Base-by-base conservation (phyloP, 2,888 invertebrate genomes). In the Hyalella azteca region DNA sequence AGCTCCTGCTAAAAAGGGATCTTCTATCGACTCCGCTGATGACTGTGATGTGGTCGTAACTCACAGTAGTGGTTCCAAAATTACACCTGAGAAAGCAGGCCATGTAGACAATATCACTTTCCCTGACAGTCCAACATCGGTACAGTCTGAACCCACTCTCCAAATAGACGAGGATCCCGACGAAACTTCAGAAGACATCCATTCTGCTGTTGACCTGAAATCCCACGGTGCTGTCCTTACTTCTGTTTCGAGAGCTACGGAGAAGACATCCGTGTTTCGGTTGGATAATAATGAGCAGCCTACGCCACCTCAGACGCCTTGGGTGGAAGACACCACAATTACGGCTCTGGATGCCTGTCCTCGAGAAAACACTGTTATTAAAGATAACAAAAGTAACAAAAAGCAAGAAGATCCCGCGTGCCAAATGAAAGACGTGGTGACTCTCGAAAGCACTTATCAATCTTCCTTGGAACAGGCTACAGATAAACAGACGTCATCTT, bases 111-210 rank as follows among this genome's bases (percentile, higher is more conserved):
- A n/a, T n/a, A 39, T 79, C 15, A 36, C 66, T 15, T 79, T 79
- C 45, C 81, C 84, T 54, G 82, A 81, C 41, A 84, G 84, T 77
- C 84, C 84, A 45, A 79, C 79, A 40, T 84, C 84, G 19, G 80
- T 82, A n/a, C 84, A 84, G 75, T 84, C 84, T 29, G 84, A 84
- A 26, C 84, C 84, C 19, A 81, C 77, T 41, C 78, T 84, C 3
- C 84, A 84, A 73, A 84, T 84, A 73, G 84, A 84, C 66, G 84
- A 84, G 59, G 84, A 84, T 29, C 81, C 79, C 13, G 29, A 45
- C 3, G 82, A 82, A 22, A 80, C 78, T 48, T n/a, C 77, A 36
- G 82, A 82, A n/a, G 78, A 78, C 5, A n/a, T 41, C 11, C 32
- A 32, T 19, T 66, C 66, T 4, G 22, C 66, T 13, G 32, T 36